Evolutionary conservation across 2,797 vertebrate species (phyloP).

Genomic region (Pogonophryne albipinna): DNA sequence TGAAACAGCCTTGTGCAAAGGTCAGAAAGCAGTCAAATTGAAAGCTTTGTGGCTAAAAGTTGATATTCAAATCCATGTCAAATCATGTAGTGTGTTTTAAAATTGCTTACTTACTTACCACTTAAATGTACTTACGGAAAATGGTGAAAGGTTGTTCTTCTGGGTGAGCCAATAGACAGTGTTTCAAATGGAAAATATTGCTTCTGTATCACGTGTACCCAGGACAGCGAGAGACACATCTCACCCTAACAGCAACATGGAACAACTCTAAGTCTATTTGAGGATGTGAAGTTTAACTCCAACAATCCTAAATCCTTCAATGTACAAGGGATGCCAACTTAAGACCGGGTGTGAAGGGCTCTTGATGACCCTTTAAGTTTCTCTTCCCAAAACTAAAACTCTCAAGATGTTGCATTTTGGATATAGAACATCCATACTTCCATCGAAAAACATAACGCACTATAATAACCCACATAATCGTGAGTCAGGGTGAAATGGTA

Average conservation of each 20-base stretch:
- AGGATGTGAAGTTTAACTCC: too few species aligned
- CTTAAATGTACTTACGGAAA: too few species aligned
- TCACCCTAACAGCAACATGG: neutral
- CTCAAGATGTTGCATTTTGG: neutral
- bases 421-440: neutral
- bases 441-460: neutral
- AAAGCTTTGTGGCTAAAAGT: neutral
- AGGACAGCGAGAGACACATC: slow-evolving; percentile 6
- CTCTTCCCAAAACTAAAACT: neutral
- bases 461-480: too few species aligned
- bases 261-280: neutral
- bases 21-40: slow-evolving; percentile 19
- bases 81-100: too few species aligned
- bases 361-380: neutral
- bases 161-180: too few species aligned
- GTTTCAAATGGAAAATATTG: neutral
- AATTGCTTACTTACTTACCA: too few species aligned
- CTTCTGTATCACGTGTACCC: neutral
- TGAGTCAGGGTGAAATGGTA: too few species aligned
- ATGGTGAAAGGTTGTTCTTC: too few species aligned
- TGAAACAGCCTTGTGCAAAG: slow-evolving; percentile 50
- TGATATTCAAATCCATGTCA: neutral
- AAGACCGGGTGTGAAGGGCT: neutral
- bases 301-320: neutral
- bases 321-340: neutral